Conservation (phyloP, 2,113 vertebrate species). For the Ochotona princeps region DNA sequence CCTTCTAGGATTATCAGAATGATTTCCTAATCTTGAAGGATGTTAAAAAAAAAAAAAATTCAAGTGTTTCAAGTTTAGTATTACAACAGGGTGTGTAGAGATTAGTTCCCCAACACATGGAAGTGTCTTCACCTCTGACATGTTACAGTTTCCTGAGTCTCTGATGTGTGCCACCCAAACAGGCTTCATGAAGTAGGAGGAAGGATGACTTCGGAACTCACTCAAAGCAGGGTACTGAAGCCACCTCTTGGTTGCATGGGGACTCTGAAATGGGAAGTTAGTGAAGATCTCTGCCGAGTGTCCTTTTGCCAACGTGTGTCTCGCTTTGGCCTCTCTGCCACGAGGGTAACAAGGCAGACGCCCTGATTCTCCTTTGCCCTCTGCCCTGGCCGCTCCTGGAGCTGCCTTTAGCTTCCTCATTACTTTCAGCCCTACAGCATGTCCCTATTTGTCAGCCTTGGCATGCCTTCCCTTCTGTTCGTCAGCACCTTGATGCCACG, state of each 20-base stretch:
- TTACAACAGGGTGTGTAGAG: not conserved
- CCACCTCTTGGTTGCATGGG: not conserved
- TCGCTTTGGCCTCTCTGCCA: fast-evolving
- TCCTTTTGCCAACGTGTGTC: fast-evolving
- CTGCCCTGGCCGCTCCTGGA: not conserved
- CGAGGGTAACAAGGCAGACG: not conserved
- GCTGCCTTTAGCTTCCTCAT: not conserved
- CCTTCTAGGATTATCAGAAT: not conserved
- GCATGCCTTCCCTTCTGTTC: not conserved
- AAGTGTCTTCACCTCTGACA: not conserved
- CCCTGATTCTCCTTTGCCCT: not conserved
- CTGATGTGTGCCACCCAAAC: not conserved
- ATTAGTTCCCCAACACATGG: not conserved
- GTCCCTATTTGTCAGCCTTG: not conserved
- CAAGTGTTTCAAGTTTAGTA: not conserved
- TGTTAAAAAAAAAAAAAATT: not conserved
- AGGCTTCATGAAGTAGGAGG: no score
- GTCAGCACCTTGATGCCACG: not conserved
- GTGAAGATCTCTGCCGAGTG: not conserved
- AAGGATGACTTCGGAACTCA: not conserved
- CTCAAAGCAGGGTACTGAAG: not conserved
- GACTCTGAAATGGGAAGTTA: not conserved
- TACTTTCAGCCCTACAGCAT: not conserved
- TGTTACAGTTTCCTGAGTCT: not conserved
- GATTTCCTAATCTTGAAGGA: not conserved